Evolutionary conservation across 2,113 vertebrate genomes (phyloP), one percentile per base, ranked within the genome.

Genomic region (Myrmophylax atrothorax): DNA sequence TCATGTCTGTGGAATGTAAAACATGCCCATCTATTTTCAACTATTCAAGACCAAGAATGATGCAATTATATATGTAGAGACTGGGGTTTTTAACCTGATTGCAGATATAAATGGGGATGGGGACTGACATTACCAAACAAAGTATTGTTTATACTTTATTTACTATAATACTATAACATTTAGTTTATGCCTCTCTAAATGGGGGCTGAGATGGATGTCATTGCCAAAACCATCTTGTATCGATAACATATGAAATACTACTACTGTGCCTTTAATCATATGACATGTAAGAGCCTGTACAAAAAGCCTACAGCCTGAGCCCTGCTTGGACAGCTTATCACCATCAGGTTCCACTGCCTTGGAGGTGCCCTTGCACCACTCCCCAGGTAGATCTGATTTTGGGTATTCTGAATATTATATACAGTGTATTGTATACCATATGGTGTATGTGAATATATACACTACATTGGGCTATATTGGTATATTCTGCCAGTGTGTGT

Each of bases 1-100:
- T 62, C 69, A 72, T 78, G 92, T 49, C 73, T 81, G 46, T 72
- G 73, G 83, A 96, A 90, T 94, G 90, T 55, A 86, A 94, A 95
- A 72, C 25, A 78, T 81, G 6, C 37, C 50, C 22, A 24, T 85
- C 20, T 77, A 38, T 84, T 89, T 95, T 96, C 81, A 93, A 19
- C 24, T 81, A 35, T 75, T 94, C 20, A 74, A 77, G 55, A 86
- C 53, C 28, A 84, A 38, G 72, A 86, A 33, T 29, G 9, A 60
- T 68, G 60, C 25, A 52, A 75, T 50, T 58, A 83, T 62, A 62
- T 24, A 49, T 20, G 28, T 19, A 60, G 31, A 70, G 33, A 70
- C 17, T 60, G 1, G 0, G 83, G 63, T 88, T 70, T 80, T 94
- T 93, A 44, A 4, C 25, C 7, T 31, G 38, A 53, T 49, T 84